phyloP scores from a whole-genome alignment of 2,797 vertebrate species.

The Gila robusta region DNA sequence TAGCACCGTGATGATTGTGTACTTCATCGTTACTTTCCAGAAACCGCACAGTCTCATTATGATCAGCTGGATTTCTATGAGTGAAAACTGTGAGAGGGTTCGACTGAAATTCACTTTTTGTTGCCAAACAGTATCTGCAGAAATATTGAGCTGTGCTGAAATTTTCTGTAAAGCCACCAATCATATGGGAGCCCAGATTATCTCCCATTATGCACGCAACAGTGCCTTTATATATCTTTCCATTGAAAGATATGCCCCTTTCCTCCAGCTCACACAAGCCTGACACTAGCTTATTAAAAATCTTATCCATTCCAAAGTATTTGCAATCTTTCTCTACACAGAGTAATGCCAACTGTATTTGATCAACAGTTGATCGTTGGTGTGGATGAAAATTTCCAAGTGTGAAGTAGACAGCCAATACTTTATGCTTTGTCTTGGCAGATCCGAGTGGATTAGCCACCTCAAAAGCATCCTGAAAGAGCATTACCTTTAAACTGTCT shows the following conservation, averaged over 20 bases:
- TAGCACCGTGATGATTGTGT: not conserved
- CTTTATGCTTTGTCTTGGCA: constrained; percentile 51
- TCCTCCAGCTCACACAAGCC: constrained; percentile 45
- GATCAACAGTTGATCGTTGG: constrained; percentile 48
- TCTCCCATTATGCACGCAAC: constrained; percentile 48
- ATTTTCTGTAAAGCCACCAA: constrained; percentile 44
- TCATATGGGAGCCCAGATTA: constrained; percentile 52
- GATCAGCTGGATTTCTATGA: constrained; percentile 23
- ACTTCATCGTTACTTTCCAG: constrained; percentile 27
- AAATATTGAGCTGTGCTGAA: constrained; percentile 43
- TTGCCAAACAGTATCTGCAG: constrained; percentile 45
- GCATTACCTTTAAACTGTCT: constrained; percentile 46
- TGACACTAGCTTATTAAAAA: constrained; percentile 45
- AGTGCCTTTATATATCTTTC: constrained; percentile 36
- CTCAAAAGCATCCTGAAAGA: constrained; percentile 55
- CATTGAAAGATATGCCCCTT: constrained; percentile 46
- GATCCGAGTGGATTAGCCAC: constrained; percentile 18
- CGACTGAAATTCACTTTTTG: constrained; percentile 38
- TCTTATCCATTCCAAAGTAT: constrained; percentile 50
- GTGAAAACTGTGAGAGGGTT: constrained; percentile 36
- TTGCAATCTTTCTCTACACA: constrained; percentile 48
- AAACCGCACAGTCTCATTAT: constrained; percentile 46
- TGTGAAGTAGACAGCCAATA: constrained; percentile 51
- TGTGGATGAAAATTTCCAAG: constrained; percentile 50
- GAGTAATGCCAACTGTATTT: constrained; percentile 52